These are phyloP conservation scores for Macrotrachela quadricornifera DNA, from an alignment of 1,140 invertebrate genomes.

Conservation along the genomic window DNA sequence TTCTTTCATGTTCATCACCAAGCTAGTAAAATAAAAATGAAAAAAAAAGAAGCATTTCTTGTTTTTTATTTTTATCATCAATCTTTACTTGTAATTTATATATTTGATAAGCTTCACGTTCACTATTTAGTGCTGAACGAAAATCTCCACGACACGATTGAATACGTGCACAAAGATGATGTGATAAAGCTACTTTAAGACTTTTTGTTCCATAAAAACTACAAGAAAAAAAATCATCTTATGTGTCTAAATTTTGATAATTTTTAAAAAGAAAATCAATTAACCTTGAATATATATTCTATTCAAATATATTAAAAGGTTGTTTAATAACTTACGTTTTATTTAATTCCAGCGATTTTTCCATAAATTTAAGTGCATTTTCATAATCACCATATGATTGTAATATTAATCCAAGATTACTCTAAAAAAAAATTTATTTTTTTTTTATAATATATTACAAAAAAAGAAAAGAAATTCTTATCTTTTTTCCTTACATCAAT, in stretches of 20 bases:
- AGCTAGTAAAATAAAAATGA: slow-evolving; percentile 20
- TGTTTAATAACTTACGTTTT: slow-evolving; percentile 14
- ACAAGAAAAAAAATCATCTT: too few species aligned
- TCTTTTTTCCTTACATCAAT: slow-evolving; percentile 49
- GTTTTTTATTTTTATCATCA: too few species aligned
- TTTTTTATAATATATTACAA: too few species aligned
- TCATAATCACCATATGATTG: slow-evolving; percentile 92
- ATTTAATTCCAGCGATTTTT: slow-evolving; percentile 69
- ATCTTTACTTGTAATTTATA: slow-evolving; percentile 53
- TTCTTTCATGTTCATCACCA: slow-evolving; percentile 87
- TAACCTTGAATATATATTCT: too few species aligned
- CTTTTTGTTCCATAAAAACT: slow-evolving; percentile 53
- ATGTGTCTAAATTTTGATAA: too few species aligned
- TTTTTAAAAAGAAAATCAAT: too few species aligned
- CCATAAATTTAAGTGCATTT: slow-evolving; percentile 69
- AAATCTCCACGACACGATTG: slow-evolving; percentile 80
- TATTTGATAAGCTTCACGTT: slow-evolving; percentile 89
- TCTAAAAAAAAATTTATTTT: too few species aligned
- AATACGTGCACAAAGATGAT: slow-evolving; percentile 78
- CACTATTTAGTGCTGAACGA: slow-evolving; percentile 70
- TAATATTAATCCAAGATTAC: slow-evolving; percentile 85
- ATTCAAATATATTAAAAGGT: too few species aligned
- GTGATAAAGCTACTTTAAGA: slow-evolving; percentile 77
- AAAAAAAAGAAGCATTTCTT: too few species aligned
- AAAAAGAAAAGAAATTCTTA: too few species aligned